Evolutionary conservation across 2,113 vertebrate species (phyloP).

Genomic region (Lophura nycthemera): DNA sequence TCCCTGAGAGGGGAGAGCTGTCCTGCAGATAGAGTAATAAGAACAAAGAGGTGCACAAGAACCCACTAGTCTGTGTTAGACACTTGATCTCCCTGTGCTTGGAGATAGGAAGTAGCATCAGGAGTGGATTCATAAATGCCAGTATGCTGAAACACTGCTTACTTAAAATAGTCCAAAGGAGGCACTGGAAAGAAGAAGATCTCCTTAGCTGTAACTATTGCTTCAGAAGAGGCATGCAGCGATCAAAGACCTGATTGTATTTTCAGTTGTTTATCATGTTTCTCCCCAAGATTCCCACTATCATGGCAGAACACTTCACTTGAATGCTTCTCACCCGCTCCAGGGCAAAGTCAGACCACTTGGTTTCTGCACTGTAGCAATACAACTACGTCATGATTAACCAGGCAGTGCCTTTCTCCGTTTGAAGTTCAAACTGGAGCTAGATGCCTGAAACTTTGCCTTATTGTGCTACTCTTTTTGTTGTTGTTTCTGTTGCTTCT

Average conservation of each 20-base stretch:
- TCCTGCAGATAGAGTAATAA: background rate
- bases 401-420: constrained; percentile 55
- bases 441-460: constrained; percentile 10
- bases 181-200: background rate
- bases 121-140: background rate
- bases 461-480: background rate
- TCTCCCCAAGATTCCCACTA: rapidly evolving
- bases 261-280: background rate
- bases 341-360: rapidly evolving
- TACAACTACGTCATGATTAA: background rate
- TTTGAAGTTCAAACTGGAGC: constrained; percentile 10
- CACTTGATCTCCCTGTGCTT: background rate
- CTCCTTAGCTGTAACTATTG: background rate
- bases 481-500: constrained; percentile 27
- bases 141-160: background rate
- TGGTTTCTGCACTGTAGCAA: background rate
- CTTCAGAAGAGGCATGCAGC: background rate
- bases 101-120: background rate
- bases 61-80: background rate
- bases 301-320: background rate
- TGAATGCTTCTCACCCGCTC: background rate
- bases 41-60: background rate
- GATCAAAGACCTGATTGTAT: background rate
- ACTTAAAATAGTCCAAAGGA: background rate
- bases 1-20: background rate